Base-by-base conservation (phyloP, 2,888 invertebrate species). In the Hypomecis atomaria region DNA sequence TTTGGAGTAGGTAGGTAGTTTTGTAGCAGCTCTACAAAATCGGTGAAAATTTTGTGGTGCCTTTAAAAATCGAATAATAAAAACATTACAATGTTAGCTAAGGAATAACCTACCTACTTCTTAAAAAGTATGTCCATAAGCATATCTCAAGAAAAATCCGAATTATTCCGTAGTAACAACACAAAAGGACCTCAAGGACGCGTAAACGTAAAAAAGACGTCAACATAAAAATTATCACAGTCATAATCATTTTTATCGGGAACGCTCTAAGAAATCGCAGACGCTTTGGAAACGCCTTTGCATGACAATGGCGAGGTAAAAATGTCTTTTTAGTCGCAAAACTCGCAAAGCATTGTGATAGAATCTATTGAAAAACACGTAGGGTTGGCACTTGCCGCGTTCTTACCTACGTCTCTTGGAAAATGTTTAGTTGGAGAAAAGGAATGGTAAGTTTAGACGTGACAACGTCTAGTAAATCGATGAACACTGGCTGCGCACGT, bases 201-300 rank as follows among this genome's bases (percentile, higher is more conserved):
- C 5, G 33, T 13, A 9, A 40, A 52, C 52, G 13, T 38, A 10
- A 52, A 52, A 38, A 52, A 52, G 42, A 33, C 33, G 23, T 52
- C 33, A 23, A 23, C 52, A 33, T 52, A 52, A 52, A 52, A 52
- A 52, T 52, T 52, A 52, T 52, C 42, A 42, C 52, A 10, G 7
- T 23, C 40, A 23, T 52, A 42, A 42, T 40, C 42, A 42, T 42
- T 40, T 42, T 52, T 42, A 52, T 52, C 52, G 10, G 33, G 23
- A 38, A 40, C 9, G 6, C 33, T 52, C 40, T 52, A 40, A 42
- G 52, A 55, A 37, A 55, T 55, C 44, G 44, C 37, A 6, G 13
- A 45, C 45, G 10, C 37, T 45, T 55, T 44, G 37, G 43, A 13
- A 11, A 45, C 8, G 34, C 42, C 44, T 55, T 44, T 36, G 36